Evolutionary conservation across 2,113 vertebrate species (phyloP), one percentile per base, ranked within the genome.

Genomic region (Chrysochloris asiatica): DNA sequence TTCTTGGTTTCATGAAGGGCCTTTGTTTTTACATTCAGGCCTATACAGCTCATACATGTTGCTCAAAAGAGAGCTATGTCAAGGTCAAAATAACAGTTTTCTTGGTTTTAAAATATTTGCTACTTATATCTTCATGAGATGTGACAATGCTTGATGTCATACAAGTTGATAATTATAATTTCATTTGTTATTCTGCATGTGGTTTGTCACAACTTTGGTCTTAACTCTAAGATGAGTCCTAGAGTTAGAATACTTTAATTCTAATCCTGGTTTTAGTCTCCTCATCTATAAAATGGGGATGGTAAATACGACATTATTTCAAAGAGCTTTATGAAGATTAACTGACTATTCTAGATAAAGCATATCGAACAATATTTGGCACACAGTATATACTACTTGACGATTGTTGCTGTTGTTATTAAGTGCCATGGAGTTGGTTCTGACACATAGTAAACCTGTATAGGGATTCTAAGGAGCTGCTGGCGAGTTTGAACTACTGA

Each of bases 231-330:
- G n/a, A 41, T 67, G 48, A 6, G 36, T n/a, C 10, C 4, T 19
- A 17, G 36, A 16, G 28, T 48, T 16, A 54, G 26, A 63, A 3
- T 81, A 48, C 56, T 65, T 83, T 52, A 24, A 63, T 54, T 83
- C 47, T 73, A 71, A 81, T 45, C n/a, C 76, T 73, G 80, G 56
- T 30, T 88, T 61, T 84, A 28, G 24, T 69, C n/a, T 80, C 85
- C 41, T 59, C 45, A 56, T 59, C n/a, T 85, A 11, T 59, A 61
- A 85, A 89, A 45, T 81, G 75, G 52, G 43, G 41, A 93, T 22
- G 50, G n/a, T n/a, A 33, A 88, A 41, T 11, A 92, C 56, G 89
- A 85, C n/a, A 50, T 4, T 56, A 88, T 85, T 89, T 80, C 13
- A 80, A 38, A 30, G 26, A 47, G 45, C 13, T 48, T 76, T 77